Evolutionary conservation across 2,888 invertebrate genomes (phyloP).

Genomic region (Cenopis cana): DNA sequence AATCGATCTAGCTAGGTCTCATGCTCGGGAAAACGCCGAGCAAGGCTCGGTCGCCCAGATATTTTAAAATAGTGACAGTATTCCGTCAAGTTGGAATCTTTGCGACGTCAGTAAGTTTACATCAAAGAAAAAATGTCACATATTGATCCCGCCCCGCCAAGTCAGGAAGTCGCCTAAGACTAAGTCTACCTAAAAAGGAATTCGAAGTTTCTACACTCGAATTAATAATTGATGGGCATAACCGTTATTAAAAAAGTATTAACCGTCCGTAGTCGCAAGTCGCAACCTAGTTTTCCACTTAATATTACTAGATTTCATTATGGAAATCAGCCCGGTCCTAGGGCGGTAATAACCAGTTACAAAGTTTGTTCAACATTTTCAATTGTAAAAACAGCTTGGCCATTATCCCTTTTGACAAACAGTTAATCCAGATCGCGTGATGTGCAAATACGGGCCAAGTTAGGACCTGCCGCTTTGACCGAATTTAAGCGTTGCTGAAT

Average conservation of each 20-base stretch:
- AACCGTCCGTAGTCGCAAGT: not conserved
- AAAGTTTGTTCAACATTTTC: constrained; percentile 13
- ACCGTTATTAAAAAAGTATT: constrained; percentile 9
- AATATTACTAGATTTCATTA: constrained; percentile 3
- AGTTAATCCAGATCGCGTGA: constrained; percentile 28
- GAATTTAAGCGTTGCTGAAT: not conserved
- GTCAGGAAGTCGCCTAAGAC: too few relatives aligned
- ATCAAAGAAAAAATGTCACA: too few relatives aligned
- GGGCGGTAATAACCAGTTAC: constrained; percentile 4
- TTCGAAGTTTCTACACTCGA: too few relatives aligned
- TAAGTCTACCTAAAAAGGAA: too few relatives aligned
- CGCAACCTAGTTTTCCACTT: not conserved
- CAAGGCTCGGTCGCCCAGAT: too few relatives aligned
- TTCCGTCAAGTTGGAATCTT: too few relatives aligned
- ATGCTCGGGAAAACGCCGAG: too few relatives aligned
- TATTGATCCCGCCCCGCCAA: too few relatives aligned
- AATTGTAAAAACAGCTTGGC: constrained; percentile 21
- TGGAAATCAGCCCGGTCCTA: not conserved
- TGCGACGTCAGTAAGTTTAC: too few relatives aligned
- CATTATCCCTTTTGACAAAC: constrained; percentile 28
- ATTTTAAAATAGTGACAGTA: too few relatives aligned
- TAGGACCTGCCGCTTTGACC: constrained; percentile 6
- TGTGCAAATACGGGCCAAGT: constrained; percentile 9
- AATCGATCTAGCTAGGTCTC: too few relatives aligned
- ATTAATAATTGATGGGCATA: too few relatives aligned